Conservation (phyloP, 1,140 invertebrate genomes). For the Oedothorax gibbosus region DNA sequence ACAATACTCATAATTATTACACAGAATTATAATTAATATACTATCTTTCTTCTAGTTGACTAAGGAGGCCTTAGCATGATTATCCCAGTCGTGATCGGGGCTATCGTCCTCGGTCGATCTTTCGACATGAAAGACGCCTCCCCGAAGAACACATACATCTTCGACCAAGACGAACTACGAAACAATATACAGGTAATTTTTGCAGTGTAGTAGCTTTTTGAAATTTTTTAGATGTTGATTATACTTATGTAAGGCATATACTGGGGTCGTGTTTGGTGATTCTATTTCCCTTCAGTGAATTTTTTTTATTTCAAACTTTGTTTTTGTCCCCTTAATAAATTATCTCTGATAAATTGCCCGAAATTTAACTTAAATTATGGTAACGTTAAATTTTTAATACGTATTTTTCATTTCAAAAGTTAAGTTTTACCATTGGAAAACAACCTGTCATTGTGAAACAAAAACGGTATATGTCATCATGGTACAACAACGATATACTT, state of each 20-base stretch:
- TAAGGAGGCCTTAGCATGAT: neutral
- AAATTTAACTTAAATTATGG: too few species aligned
- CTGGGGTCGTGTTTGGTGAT: neutral
- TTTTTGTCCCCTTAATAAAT: neutral
- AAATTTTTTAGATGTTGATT: neutral
- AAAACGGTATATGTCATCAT: too few species aligned
- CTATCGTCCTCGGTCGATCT: conserved; percentile 37
- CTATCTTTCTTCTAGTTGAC: too few species aligned
- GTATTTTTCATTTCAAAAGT: too few species aligned
- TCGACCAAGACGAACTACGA: neutral
- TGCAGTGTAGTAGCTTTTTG: neutral
- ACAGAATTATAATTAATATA: too few species aligned
- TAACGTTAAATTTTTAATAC: too few species aligned
- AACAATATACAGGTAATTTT: neutral
- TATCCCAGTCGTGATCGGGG: conserved; percentile 9
- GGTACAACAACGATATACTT: too few species aligned
- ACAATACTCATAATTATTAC: too few species aligned
- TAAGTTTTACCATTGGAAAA: too few species aligned
- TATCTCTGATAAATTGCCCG: neutral
- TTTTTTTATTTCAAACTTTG: neutral
- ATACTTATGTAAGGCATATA: neutral
- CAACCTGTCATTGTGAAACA: too few species aligned
- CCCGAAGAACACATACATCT: neutral
- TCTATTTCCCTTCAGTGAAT: neutral
- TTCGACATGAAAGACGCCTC: conserved; percentile 2